Evolutionary conservation across 2,888 invertebrate genomes (phyloP), one percentile per base, ranked within the genome.

Genomic region (Laspeyria flexula): DNA sequence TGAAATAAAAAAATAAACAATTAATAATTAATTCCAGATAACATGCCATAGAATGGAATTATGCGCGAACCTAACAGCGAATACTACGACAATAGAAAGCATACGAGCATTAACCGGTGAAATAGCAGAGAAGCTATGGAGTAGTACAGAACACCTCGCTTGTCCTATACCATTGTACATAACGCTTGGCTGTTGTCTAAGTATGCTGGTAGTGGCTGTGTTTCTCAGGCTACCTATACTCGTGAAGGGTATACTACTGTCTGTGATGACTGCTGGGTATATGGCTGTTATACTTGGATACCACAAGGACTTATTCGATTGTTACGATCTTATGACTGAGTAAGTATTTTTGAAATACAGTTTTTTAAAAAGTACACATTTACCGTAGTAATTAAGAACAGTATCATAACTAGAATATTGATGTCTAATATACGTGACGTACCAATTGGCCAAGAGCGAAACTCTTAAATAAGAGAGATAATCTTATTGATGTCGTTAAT

Each of bases 131-230:
- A 81, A 80, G 0, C 57, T 92, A 0, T 92, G 92, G 88, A 86
- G 89, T 29, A 85, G 84, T 13, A 65, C 65, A 0, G 95, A 96
- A 56, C 97, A 97, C 79, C 93, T 97, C 41, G 95, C 95, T 12
- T 97, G 97, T 73, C 96, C 96, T 0, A 89, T 97, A 46, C 98
- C 98, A 0, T 95, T 97, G 51, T 98, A 98, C 85, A 96, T 98
- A 33, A 95, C 97, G 3, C 88, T 98, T 10, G 97, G 97, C 9
- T 97, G 97, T 71, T 95, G 97, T 44, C 93, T 98, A 64, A 96
- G 96, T 43, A 96, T 96, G 88, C 93, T 98, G 50, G 95, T 96
- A 0, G 96, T 97, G 21, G 96, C 97, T 0, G 95, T 97, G 52
- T 98, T 98, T 86, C 93, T 98, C 42, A 93, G 94, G 57, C 93